These are phyloP conservation scores for Cabera pusaria DNA, from an alignment of 2,888 invertebrate genomes.

Conservation along the genomic window DNA sequence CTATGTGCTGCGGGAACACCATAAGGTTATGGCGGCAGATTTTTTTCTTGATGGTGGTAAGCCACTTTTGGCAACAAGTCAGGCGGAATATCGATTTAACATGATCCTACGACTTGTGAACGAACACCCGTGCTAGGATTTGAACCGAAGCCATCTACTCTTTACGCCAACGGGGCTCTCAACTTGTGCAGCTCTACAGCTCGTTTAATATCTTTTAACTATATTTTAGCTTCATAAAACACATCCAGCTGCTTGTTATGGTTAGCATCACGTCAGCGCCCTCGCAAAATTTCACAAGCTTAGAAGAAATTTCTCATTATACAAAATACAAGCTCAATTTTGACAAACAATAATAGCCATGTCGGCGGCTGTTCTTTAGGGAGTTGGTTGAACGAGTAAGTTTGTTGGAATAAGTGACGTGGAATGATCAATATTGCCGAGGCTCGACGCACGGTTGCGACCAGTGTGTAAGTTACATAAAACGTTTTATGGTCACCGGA, in stretches of 20 bases:
- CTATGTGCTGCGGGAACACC: too few species aligned
- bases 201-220: too few species aligned
- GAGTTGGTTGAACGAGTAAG: constrained; percentile 49
- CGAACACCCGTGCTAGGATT: too few species aligned
- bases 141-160: too few species aligned
- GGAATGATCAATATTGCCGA: constrained; percentile 67
- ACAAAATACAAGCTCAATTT: constrained; percentile 34
- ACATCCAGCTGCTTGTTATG: constrained; percentile 7
- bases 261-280: constrained; percentile 9
- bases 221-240: constrained; percentile 3
- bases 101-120: too few species aligned
- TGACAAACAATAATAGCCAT: constrained; percentile 37
- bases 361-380: constrained; percentile 34
- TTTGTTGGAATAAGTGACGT: constrained; percentile 61
- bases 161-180: too few species aligned
- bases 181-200: too few species aligned
- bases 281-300: constrained; percentile 20
- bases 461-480: constrained; percentile 12
- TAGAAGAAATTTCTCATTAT: constrained; percentile 33
- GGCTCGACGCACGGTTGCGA: constrained; percentile 42
- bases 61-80: too few species aligned
- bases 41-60: too few species aligned
- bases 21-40: too few species aligned
- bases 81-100: too few species aligned
- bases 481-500: too few species aligned